Percentiles rank a stretch among this genome's conserved stretches.
Conservation (phyloP, 2,797 vertebrate species). For the Malurus splendens region DNA sequence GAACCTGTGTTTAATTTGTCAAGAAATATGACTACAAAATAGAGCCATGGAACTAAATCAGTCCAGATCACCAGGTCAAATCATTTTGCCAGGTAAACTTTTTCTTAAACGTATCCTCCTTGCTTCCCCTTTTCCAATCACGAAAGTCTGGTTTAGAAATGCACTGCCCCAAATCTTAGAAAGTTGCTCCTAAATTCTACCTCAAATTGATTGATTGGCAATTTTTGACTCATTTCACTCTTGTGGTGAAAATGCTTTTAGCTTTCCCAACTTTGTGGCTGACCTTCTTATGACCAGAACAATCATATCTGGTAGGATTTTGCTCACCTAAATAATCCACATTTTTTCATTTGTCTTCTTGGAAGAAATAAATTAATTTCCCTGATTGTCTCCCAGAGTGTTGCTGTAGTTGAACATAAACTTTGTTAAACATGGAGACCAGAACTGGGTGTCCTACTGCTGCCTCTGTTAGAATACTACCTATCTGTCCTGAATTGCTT, state of each 20-base stretch:
- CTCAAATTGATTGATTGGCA: neutral
- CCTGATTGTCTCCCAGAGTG: neutral
- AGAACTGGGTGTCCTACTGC: neutral
- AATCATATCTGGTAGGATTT: neutral
- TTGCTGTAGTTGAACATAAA: neutral
- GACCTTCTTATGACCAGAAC: neutral
- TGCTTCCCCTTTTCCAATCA: neutral
- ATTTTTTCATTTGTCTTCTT: neutral
- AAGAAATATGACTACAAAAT: neutral
- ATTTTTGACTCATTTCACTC: neutral
- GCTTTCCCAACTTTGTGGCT: neutral
- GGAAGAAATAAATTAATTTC: neutral
- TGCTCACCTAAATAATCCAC: neutral
- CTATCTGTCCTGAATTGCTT: neutral
- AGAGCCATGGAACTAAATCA: neutral
- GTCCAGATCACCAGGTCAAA: neutral
- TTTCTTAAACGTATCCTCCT: neutral
- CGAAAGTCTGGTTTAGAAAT: neutral
- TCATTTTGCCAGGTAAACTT: neutral
- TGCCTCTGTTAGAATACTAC: neutral
- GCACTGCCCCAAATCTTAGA: neutral
- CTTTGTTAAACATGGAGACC: neutral
- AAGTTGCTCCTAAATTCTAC: neutral
- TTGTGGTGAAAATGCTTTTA: neutral
- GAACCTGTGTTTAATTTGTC: neutral